Base-by-base conservation (phyloP, 2,888 invertebrate species). In the Ametastegia equiseti region DNA sequence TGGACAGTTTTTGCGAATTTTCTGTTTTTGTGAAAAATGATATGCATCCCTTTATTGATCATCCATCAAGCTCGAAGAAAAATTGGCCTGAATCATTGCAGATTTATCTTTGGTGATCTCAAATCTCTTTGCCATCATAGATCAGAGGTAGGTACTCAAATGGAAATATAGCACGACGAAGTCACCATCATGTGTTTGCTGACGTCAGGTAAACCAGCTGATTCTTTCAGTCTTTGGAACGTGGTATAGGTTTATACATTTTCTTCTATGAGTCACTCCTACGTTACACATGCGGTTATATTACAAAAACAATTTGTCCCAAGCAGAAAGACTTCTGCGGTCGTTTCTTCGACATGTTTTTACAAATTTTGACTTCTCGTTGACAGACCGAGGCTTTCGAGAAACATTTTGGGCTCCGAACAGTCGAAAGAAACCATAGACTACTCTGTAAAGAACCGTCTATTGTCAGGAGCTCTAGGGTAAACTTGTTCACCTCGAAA, bases 221-320 rank as follows among this genome's bases (percentile, higher is more conserved):
- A 54, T 54, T 23, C 54, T 11, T 33, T 33, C 15, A 13, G 33
- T 13, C 63, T 27, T 63, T 63, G 63, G 4, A 63, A 63, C 27
- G 63, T 3, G 15, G 7, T 63, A n/a, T n/a, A n/a, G n/a, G 63
- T 63, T 63, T 63, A n/a, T n/a, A 63, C 33, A 63, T 54, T 63
- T 33, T 33, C n/a, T 30, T 63, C 13, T 9, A 27, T 63, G 33
- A 63, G 30, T 33, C 33, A 15, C 11, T 2, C 9, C 19, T 23
- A 23, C 23, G 23, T 23, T 23, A 54, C 11, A 11, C 54, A 54
- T 23, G 23, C n/a, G 23, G 19, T 54, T 54, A 54, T 7, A 19
- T 4, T 11, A 23, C 19, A 23, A 23, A 2, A 54, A 54, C 23
- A 54, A 23, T 54, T 54, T 54, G 54, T 23, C 23, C 23, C 11